Evolutionary conservation across 2,797 vertebrate genomes (phyloP), one percentile per base, ranked within the genome.

Genomic region (Lophius americanus): DNA sequence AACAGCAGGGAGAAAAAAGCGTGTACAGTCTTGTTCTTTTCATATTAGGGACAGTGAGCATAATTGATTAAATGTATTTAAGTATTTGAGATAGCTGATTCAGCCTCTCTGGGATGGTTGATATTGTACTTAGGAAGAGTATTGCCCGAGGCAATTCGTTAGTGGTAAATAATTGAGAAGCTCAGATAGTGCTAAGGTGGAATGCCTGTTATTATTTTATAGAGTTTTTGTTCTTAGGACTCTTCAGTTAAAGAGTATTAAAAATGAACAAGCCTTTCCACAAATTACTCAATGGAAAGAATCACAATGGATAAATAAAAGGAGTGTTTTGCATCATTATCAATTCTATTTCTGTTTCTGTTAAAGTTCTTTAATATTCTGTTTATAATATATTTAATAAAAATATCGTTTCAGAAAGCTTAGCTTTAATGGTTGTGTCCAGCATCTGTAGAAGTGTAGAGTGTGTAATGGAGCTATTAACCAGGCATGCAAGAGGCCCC

Each of bases 181-280:
- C 75, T 84, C 14, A 35, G 85, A 85, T 89, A 81, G 87, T 75
- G 84, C 78, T 79, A 87, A 92, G 91, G 91, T 92, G 86, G 90
- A 91, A 92, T 81, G 85, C 69, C 75, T 87, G 83, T 92, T 92
- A 92, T 92, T 91, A 91, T 92, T 92, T 92, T 64, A 91, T 91
- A 71, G 84, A 89, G 88, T 93, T 92, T 92, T 85, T 84, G 84
- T 92, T 92, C 81, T 87, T 82, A 78, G 84, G 85, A 88, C 79
- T 81, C 76, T 90, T 77, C 88, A 91, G 83, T 92, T 92, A 90
- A 91, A 88, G 81, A 82, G 76, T 89, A 91, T 89, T 73, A 91
- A 89, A 91, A 90, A 92, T 91, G 84, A 75, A 92, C 79, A 85
- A 81, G 69, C 67, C 79, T 86, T 76, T 68, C 73, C 72, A 75